Conservation (phyloP, 30 jellyfish, hydroid and myxozoan species). For the Rhopilema esculentum region DNA sequence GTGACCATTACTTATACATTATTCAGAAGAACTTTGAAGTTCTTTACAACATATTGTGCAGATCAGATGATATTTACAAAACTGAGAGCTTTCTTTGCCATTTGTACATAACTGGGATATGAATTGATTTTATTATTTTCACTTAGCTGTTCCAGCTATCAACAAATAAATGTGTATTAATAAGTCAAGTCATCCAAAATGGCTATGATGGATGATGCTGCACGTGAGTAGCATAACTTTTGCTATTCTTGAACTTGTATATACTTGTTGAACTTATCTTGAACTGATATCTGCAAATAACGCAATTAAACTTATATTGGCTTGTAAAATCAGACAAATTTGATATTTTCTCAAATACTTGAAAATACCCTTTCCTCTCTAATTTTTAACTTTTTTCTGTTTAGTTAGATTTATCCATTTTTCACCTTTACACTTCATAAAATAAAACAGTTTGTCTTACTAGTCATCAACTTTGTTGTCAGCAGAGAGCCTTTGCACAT, state of each 20-base stretch:
- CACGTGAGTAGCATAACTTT: conserved; percentile 63
- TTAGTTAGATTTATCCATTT: too few species aligned
- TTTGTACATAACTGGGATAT: neutral
- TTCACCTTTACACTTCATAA: too few species aligned
- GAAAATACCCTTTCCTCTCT: too few species aligned
- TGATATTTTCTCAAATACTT: too few species aligned
- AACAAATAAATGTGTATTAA: neutral
- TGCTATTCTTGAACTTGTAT: neutral
- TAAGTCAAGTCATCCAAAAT: conserved; percentile 36
- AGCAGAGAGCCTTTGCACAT: too few species aligned
- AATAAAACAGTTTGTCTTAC: too few species aligned
- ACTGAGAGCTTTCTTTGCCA: neutral
- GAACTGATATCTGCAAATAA: neutral
- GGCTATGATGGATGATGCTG: conserved; percentile 95
- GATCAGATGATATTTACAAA: neutral
- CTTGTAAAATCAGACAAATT: too few species aligned
- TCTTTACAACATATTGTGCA: neutral
- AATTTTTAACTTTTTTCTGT: too few species aligned
- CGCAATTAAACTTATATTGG: neutral
- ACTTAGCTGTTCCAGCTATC: neutral
- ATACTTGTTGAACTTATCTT: neutral
- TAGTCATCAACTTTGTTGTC: too few species aligned
- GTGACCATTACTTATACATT: conserved; percentile 1
- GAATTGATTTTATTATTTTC: neutral
- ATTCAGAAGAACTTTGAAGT: neutral